Evolutionary conservation across 1,140 invertebrate species (phyloP), one percentile per base, ranked within the genome.

Genomic region (Papilio machaon): DNA sequence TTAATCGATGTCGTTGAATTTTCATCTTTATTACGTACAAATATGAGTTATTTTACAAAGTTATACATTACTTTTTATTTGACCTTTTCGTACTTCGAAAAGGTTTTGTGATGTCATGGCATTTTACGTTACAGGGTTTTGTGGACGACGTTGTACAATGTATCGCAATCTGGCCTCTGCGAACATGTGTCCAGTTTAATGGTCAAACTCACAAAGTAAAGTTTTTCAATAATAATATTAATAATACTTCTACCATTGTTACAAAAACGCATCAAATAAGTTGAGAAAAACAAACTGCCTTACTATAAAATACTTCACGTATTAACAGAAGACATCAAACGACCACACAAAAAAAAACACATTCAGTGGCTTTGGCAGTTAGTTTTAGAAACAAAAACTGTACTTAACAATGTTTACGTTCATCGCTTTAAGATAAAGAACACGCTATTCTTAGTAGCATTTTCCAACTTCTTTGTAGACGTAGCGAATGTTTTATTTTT

Each of bases 61-160:
- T 76, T 54, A 52, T 10, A 8, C 5, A 4, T 15, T 11, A 76
- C n/a, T 79, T 67, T 79, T 79, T 35, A 70, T 67, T 79, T 17
- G 74, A 67, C 77, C 38, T 79, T 79, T 67, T 64, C 85, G 82
- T 85, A 89, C 64, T 91, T 87, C 86, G 90, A 88, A 87, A 86
- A 80, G 82, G 90, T 85, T 94, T 93, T 93, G 93, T 89, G 89
- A 89, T 91, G 87, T 89, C 90, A 92, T 89, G 88, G 90, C 91
- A 92, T 93, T 93, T 93, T 91, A 93, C 88, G 90, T 87, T 90
- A 85, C 87, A 87, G 83, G 86, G 85, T 90, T 91, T 90, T 91
- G 91, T 89, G 88, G 87, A 81, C 81, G 78, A 82, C 81, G 79
- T 82, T 81, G 80, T 82, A 84, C 86, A 81, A 81, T 82, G 79